phyloP scores from a whole-genome alignment of 2,888 invertebrate genomes.

The Doris montereyensis region DNA sequence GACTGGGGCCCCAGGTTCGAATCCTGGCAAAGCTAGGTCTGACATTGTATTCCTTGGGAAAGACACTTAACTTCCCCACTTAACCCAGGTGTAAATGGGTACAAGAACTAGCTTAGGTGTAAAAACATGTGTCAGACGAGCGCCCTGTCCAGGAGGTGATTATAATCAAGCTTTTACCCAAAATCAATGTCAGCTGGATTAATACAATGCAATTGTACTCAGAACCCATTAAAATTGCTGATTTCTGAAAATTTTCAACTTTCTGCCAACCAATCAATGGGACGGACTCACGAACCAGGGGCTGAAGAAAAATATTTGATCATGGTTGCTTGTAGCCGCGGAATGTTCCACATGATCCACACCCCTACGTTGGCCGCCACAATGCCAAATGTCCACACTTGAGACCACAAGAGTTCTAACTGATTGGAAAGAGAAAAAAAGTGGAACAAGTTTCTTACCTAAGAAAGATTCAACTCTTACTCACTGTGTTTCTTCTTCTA shows the following conservation, averaged over 20 bases:
- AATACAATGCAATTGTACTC: no score
- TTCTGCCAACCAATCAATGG: background rate
- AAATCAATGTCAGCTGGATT: no score
- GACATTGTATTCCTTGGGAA: no score
- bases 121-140: no score
- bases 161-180: no score
- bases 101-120: no score
- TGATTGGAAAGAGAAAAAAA: conserved; percentile 50
- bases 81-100: no score
- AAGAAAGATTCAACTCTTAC: background rate
- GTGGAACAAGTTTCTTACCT: conserved; percentile 13
- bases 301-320: conserved; percentile 88
- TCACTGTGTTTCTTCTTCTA: background rate
- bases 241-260: background rate
- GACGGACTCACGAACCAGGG: conserved; percentile 76
- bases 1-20: no score
- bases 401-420: conserved; percentile 51
- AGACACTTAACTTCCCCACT: no score
- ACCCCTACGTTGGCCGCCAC: conserved; percentile 85
- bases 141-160: no score
- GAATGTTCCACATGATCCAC: conserved; percentile 87
- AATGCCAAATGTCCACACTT: conserved; percentile 77
- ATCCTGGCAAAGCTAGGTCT: no score
- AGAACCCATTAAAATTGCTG: background rate
- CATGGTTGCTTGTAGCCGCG: conserved; percentile 82